Evolutionary conservation across 2,797 vertebrate genomes (phyloP).

Genomic region (Acanthurus leucopareius): DNA sequence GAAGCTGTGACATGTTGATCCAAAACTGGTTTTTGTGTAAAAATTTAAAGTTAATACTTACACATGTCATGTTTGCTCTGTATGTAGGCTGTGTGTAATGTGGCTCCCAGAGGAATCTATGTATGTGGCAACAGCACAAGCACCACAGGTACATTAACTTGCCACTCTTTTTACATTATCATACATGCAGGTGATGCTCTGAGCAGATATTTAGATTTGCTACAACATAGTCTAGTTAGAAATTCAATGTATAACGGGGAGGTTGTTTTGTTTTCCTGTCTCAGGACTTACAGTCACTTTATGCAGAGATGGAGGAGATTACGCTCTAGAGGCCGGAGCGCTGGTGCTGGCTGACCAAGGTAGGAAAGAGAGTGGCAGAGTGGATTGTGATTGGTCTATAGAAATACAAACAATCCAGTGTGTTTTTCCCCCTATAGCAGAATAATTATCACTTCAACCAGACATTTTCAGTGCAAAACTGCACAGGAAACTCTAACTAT

Average conservation of each 20-base stretch:
- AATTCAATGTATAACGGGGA: neutral
- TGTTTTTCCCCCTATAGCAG: too few relatives aligned
- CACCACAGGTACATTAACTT: constrained; percentile 81
- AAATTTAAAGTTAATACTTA: neutral
- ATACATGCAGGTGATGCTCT: neutral
- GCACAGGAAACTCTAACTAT: neutral
- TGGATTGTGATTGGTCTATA: too few relatives aligned
- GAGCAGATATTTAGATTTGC: neutral
- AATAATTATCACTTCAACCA: too few relatives aligned
- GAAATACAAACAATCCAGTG: too few relatives aligned
- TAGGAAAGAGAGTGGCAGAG: constrained; percentile 28
- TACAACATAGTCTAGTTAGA: neutral
- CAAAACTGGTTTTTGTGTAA: neutral
- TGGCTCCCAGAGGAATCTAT: constrained; percentile 96
- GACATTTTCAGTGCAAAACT: neutral
- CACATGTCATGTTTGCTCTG: neutral
- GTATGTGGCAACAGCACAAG: constrained; percentile 98
- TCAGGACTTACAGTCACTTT: constrained; percentile 94
- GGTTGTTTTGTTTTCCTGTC: neutral
- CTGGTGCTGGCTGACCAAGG: constrained; percentile 91
- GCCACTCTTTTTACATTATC: too few relatives aligned
- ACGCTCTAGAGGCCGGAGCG: constrained; percentile 96
- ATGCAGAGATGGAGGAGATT: constrained; percentile 93
- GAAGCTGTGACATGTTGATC: neutral
- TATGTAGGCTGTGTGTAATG: constrained; percentile 91